These are phyloP conservation scores for Neosalanx taihuensis DNA, from an alignment of 2,797 vertebrate genomes.

Conservation along the genomic window DNA sequence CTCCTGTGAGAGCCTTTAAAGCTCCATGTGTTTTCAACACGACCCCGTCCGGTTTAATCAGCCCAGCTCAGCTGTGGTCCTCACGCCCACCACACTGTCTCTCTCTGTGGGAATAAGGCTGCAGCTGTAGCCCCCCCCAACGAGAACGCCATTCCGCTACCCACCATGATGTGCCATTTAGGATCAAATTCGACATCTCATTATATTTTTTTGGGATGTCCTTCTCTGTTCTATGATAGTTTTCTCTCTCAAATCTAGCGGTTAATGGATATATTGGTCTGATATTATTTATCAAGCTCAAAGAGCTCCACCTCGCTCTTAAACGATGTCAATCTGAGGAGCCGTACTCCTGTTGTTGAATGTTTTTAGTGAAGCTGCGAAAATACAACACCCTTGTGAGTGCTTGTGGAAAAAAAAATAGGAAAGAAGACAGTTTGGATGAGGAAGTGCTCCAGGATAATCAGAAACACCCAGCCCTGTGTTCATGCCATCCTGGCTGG, in stretches of 20 bases:
- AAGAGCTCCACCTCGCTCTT: no score
- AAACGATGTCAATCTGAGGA: no score
- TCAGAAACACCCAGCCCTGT: constrained; percentile 39
- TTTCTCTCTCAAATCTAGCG: no score
- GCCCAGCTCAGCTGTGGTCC: constrained; percentile 63
- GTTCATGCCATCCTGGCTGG: constrained; percentile 51
- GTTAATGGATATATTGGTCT: no score
- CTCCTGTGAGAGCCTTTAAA: constrained; percentile 65
- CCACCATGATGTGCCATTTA: no score
- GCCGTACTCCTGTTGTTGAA: no score
- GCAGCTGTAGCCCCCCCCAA: constrained; percentile 17
- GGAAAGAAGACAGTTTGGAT: not conserved
- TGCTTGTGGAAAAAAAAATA: not conserved
- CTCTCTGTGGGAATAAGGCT: constrained; percentile 64
- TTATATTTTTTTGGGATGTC: no score
- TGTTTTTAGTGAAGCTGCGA: not conserved
- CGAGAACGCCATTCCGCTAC: no score
- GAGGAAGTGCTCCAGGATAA: constrained; percentile 10
- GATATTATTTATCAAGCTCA: no score
- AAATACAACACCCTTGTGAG: not conserved
- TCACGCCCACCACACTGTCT: constrained; percentile 58
- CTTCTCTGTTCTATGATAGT: no score
- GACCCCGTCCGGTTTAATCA: constrained; percentile 70
- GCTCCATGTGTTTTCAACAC: constrained; percentile 76
- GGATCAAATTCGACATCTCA: no score